Base-by-base conservation (phyloP, 2,113 vertebrate genomes). In the Quiscalus mexicanus region DNA sequence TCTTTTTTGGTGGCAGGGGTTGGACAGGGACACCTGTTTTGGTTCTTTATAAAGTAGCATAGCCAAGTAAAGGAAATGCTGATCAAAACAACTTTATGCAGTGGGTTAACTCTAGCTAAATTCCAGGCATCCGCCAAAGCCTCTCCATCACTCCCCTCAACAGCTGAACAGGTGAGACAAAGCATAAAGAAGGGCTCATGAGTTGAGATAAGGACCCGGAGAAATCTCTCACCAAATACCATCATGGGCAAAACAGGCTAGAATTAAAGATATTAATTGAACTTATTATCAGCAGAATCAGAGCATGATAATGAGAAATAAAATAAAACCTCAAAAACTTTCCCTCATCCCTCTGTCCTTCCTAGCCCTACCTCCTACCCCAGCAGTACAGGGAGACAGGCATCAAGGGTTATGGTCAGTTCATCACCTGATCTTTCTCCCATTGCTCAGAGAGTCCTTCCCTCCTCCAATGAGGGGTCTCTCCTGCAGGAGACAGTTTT, bases 381-480 rank as follows among this genome's bases (percentile, higher is more conserved):
- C 13, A 45, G 47, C 4, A 30, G 8, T 55, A 55, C 12, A 55
- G 53, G 12, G 28, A 65, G 15, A 41, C 5, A 49, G 23, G 3
- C 3, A 41, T 1, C 10, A 5, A 6, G 19, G 2, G 6, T n/a
- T n/a, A 24, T 41, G n/a, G 9, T 47, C 60, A 47, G 15, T 8
- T n/a, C 6, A 49, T 49, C 42, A 16, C 8, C 15, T 0, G 0
- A 41, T 49, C 19, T 16, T 58, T 56, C 30, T 58, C 30, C 10
- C 6, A 0, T 28, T 47, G 41, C 20, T 65, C 30, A 65, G 8
- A 6, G 8, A 16, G 10, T 41, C 24, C 28, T 65, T 56, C 18
- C 7, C 7, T 56, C 15, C 10, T 14, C 15, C 23, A 65, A 3
- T 0, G 0, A 10, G 19, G 15, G 24, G 5, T 47, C 23, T 7